Percentiles rank a stretch among this genome's conserved stretches.
Evolutionary conservation across 2,113 vertebrate species (phyloP).

Genomic region (Machaerirhynchus nigripectus): DNA sequence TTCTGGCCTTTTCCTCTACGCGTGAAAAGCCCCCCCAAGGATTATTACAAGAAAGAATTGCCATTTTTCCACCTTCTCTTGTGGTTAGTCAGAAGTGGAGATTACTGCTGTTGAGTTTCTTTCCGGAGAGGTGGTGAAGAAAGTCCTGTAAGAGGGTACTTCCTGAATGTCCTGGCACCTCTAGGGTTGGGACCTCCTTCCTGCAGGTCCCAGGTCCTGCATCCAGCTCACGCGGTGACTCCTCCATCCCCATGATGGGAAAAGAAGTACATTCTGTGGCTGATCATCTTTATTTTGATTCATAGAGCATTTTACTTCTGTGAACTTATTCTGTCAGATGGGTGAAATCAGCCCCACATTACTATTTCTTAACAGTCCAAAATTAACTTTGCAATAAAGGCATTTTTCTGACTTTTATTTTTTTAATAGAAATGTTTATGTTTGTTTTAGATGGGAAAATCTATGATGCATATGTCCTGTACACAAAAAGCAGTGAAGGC

Average conservation of each 20-base stretch:
- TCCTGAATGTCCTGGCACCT: neutral
- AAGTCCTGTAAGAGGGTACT: neutral
- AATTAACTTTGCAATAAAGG: neutral
- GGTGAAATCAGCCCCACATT: neutral
- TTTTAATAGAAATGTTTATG: neutral
- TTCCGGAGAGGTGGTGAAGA: neutral
- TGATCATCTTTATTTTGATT: neutral
- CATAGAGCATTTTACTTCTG: neutral
- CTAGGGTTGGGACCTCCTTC: neutral
- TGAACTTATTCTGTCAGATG: neutral
- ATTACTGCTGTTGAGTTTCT: neutral
- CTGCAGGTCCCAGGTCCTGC: neutral
- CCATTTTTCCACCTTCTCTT: neutral
- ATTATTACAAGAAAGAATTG: neutral
- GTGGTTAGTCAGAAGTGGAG: neutral
- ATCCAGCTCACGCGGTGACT: neutral
- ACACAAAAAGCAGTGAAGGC: slow-evolving; percentile 46
- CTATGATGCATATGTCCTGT: slow-evolving; percentile 88
- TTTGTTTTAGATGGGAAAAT: slow-evolving; percentile 81
- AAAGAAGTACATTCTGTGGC: neutral
- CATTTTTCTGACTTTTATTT: neutral
- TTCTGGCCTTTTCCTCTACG: neutral
- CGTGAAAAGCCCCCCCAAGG: neutral
- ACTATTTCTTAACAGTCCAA: neutral
- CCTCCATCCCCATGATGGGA: neutral